Evolutionary conservation across 2,113 vertebrate genomes (phyloP), one percentile per base, ranked within the genome.

Genomic region (Phasianus colchicus): DNA sequence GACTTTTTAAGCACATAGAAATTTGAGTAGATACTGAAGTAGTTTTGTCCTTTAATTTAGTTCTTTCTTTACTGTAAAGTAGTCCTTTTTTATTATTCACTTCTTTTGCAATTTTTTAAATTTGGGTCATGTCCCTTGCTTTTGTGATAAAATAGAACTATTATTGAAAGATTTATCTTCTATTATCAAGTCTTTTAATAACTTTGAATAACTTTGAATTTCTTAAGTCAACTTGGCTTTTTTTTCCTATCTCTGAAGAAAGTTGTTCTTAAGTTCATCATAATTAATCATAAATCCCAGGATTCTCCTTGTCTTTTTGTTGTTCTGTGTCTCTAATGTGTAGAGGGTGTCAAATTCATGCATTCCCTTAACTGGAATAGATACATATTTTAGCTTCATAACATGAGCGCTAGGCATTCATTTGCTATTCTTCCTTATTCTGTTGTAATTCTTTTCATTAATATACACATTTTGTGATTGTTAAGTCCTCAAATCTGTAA

Each of bases 61-160:
- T 5, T 61, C 21, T 43, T 90, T 55, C 42, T 84, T 92, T 86
- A 89, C 72, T 74, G 32, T 92, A 42, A 88, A 95, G 43, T 72
- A 86, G 55, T n/a, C 21, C 19, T 55, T 64, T 58, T 64, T 67
- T 79, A n/a, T 74, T 61, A 85, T 83, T 85, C 55, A 47, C 11
- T 82, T 89, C 74, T 86, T 88, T 63, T 83, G 66, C 82, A 82
- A 1, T 93, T 89, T 93, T 89, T 50, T 83, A 67, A 91, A 89
- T 92, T 89, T 91, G 85, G 77, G 79, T 95, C 85, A 74, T 14
- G 34, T 83, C 47, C 48, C 29, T 90, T 93, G 55, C 85, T 91
- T 96, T 95, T 88, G 65, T 80, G 75, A 85, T 91, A 71, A 91
- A 93, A 88, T 52, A 91, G 86, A 85, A 95, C 85, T 76, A 79